Conservation (phyloP, 2,888 invertebrate species). For the Alloplasta piceator region DNA sequence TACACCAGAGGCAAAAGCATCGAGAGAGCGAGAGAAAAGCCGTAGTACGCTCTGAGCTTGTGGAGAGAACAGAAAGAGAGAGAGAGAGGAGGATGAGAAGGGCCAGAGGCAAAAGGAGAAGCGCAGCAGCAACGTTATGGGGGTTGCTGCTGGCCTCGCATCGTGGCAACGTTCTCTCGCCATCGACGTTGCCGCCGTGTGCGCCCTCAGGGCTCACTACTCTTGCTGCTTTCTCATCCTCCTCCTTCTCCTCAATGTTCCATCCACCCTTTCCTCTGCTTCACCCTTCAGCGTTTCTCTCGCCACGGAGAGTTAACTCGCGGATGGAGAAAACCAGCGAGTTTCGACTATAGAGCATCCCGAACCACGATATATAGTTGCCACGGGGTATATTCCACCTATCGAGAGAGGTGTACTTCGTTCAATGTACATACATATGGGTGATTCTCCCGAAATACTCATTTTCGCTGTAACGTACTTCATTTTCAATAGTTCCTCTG, state of each 20-base stretch:
- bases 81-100: constrained; percentile 26
- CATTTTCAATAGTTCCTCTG: too few species aligned
- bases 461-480: too few species aligned
- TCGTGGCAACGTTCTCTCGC: constrained; percentile 49
- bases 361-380: constrained; percentile 40
- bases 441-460: too few species aligned
- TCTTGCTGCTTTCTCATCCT: constrained; percentile 29
- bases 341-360: constrained; percentile 60
- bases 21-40: neutral
- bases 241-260: constrained; percentile 7
- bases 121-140: constrained; percentile 43
- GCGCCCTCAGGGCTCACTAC: constrained; percentile 52
- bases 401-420: constrained; percentile 50
- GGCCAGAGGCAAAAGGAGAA: constrained; percentile 57
- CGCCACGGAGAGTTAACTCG: constrained; percentile 74
- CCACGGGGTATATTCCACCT: constrained; percentile 52
- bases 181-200: constrained; percentile 57
- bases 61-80: constrained; percentile 11
- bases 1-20: constrained; percentile 34
- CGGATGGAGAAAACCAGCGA: constrained; percentile 63
- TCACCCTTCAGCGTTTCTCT: constrained; percentile 41
- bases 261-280: constrained; percentile 16
- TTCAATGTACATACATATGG: constrained; percentile 20
- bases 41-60: constrained; percentile 23
- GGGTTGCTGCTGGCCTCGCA: constrained; percentile 43